Evolutionary conservation across 2,888 invertebrate genomes (phyloP), one percentile per base, ranked within the genome.

Genomic region (Panorpa germanica): DNA sequence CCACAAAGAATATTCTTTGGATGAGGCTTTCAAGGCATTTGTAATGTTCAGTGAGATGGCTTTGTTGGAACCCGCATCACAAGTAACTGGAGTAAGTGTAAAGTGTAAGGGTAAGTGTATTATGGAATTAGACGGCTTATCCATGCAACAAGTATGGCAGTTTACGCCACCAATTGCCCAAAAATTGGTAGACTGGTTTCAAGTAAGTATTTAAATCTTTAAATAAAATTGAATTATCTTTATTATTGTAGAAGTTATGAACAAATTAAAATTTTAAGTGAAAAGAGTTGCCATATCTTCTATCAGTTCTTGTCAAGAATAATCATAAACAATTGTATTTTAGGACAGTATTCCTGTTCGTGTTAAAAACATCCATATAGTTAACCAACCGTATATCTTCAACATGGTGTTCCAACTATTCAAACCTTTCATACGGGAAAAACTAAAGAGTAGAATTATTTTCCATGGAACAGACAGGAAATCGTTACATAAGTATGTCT

Each of bases 381-480:
- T n/a, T n/a, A n/a, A 90, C 53, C 88, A 90, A 51, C 86, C 90
- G 1, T 75, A 73, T 48, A 65, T 88, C 38, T 90, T 91, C 58
- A 85, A 86, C 49, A 70, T 85, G 57, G 76, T 90, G 19, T 88
- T 86, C 53, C 70, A 77, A 18, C 58, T 91, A 16, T 80, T 90
- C 57, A 85, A 85, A 50, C 90, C 86, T 3, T 85, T 91, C 59
- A 59, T 91, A 31, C 69, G 74, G 36, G 82, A 86, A 45, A 90
- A 91, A 52, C 58, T 88, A 20, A 71, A 76, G 35, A 70, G 62
- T 25, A 66, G 90, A 43, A 78, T 83, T 39, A 63, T 73, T 33
- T 83, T 83, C 59, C 76, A 83, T 49, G 80, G 81, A 22, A 70
- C 62, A 5, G 77, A 83, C 46, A 63, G 71, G 24, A 71, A 75